Conservation (phyloP, 2,797 vertebrate genomes). For the Intellagama lesueurii region DNA sequence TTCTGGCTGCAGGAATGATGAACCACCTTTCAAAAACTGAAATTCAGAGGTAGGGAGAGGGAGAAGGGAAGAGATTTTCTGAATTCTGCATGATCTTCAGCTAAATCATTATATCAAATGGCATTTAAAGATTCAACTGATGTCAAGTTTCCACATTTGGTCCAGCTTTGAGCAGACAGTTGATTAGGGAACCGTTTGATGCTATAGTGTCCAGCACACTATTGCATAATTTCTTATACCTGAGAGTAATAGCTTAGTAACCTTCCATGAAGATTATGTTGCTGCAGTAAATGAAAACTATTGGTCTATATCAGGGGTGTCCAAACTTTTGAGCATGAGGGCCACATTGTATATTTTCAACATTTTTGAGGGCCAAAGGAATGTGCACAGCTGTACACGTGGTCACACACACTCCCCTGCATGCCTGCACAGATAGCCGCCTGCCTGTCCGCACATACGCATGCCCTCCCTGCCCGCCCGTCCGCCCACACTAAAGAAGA, state of each 20-base stretch:
- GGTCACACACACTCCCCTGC: too few relatives aligned
- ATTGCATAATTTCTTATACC: not conserved
- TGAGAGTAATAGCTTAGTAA: conserved; percentile 1
- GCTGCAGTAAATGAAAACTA: not conserved
- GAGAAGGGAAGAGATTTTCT: not conserved
- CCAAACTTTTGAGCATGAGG: too few relatives aligned
- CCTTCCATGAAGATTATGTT: not conserved
- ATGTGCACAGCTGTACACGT: too few relatives aligned
- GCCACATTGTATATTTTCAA: too few relatives aligned
- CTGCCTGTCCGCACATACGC: too few relatives aligned
- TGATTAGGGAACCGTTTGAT: not conserved
- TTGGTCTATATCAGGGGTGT: too few relatives aligned
- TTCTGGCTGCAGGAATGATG: not conserved
- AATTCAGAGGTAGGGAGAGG: not conserved
- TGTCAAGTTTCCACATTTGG: not conserved
- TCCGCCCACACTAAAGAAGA: too few relatives aligned
- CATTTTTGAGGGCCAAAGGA: too few relatives aligned
- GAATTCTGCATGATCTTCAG: not conserved
- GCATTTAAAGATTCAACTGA: not conserved
- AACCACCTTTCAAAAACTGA: not conserved
- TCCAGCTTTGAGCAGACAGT: conserved; percentile 1
- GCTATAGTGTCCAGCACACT: not conserved
- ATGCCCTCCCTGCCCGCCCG: too few relatives aligned
- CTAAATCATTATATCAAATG: conserved; percentile 13
- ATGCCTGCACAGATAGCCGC: too few relatives aligned